Base-by-base conservation (phyloP, 1,140 invertebrate species). In the Conopomorpha cramerella region DNA sequence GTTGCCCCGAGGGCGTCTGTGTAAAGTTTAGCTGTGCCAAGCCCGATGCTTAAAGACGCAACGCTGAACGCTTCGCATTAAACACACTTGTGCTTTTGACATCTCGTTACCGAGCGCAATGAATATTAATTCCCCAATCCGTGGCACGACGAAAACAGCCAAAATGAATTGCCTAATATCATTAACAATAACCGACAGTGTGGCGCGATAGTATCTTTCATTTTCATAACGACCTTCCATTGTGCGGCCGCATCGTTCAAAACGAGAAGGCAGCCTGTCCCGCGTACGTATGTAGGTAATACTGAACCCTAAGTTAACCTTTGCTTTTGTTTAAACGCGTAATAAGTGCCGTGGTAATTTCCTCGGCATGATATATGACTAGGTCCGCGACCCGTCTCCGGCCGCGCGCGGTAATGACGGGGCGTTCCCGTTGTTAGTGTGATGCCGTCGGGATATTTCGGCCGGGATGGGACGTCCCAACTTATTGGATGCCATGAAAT, bases 341-440 rank as follows among this genome's bases (percentile, higher is more conserved):
- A 55, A 57, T 63, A 53, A 48, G 49, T 49, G 45, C 45, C 38
- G 42, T 55, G 42, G 62, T 63, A 63, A 63, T 62, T 51, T 55
- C 48, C 49, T 46, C 34, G 36, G 36, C 39, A 55, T 60, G 56
- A 59, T 58, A 61, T 61, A 55, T 46, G 46, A 48, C 35, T 46
- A 38, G 36, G 37, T 16, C 40, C 34, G 46, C 45, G 52, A 48
- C 50, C 50, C 48, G 45, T 46, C 51, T 40, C 39, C 42, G 40
- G n/a, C n/a, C n/a, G n/a, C n/a, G n/a, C n/a, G n/a, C n/a, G 27
- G 44, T 66, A 65, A 68, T 65, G 50, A 55, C 38, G 35, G 51
- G 64, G 64, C 64, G 60, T 49, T 54, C 49, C 41, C 32, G 30
- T 16, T 16, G 28, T 30, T 30, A 30, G 30, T 15, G 3, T 16